Evolutionary conservation across 2,113 vertebrate species (phyloP).

Genomic region (Dissostichus mawsoni): DNA sequence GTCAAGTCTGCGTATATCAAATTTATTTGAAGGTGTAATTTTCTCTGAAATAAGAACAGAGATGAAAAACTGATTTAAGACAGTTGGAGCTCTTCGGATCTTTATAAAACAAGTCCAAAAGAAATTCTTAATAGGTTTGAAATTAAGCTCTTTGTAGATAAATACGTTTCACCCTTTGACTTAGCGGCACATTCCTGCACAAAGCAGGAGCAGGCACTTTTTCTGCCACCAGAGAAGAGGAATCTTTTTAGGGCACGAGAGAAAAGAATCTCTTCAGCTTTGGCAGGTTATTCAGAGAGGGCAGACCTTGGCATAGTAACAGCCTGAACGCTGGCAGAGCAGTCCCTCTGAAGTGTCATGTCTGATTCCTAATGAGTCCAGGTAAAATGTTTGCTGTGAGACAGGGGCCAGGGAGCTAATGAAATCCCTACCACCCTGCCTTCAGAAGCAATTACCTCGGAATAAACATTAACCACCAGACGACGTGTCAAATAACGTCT

Average conservation of each 20-base stretch:
- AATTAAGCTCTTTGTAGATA: conserved; percentile 13
- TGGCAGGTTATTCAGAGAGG: conserved; percentile 47
- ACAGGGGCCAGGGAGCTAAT: conserved; percentile 36
- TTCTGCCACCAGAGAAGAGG: neutral
- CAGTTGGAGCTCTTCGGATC: neutral
- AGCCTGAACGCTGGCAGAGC: conserved; percentile 24
- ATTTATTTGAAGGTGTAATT: conserved; percentile 17
- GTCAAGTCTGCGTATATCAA: conserved; percentile 5
- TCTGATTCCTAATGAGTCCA: conserved; percentile 60
- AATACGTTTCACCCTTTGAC: conserved; percentile 13
- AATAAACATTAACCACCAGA: conserved; percentile 44
- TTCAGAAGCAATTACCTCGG: conserved; percentile 47
- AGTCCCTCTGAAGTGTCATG: conserved; percentile 52
- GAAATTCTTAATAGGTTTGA: neutral
- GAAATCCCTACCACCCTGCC: conserved; percentile 45
- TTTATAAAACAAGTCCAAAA: conserved; percentile 17
- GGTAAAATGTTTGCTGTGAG: conserved; percentile 60
- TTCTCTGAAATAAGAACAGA: conserved; percentile 1
- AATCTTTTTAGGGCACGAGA: conserved; percentile 1
- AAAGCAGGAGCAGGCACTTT: neutral
- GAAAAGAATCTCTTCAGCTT: conserved; percentile 11
- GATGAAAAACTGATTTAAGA: neutral
- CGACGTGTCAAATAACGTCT: conserved; percentile 23
- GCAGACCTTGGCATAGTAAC: conserved; percentile 37
- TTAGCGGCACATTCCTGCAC: neutral